Evolutionary conservation across 2,888 invertebrate species (phyloP).

Genomic region (Subacronicta megacephala): DNA sequence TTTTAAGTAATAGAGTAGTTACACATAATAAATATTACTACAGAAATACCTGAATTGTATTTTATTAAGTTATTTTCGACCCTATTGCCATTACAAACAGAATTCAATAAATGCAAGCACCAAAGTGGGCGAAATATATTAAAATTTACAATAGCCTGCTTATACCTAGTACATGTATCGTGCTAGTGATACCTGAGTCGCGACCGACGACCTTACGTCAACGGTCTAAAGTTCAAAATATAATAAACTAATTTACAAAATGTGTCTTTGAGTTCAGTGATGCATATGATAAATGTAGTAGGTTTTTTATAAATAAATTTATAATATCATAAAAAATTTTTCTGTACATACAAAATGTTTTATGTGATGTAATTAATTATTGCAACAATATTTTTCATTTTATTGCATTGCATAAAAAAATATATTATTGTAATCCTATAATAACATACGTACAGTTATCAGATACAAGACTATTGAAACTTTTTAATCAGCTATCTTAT

Average conservation of each 20-base stretch:
- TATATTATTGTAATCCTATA: background rate
- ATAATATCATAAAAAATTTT: background rate
- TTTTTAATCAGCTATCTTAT: background rate
- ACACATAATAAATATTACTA: no score
- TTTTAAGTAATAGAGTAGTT: no score
- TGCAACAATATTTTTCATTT: slow-evolving; percentile 2
- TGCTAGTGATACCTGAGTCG: slow-evolving; percentile 43
- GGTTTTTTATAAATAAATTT: slow-evolving; percentile 19
- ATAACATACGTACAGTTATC: slow-evolving; percentile 23
- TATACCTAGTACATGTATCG: slow-evolving; percentile 50
- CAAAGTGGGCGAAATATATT: slow-evolving; percentile 72
- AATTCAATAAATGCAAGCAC: slow-evolving; percentile 74
- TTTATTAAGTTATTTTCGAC: slow-evolving; percentile 13
- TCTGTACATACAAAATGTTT: background rate
- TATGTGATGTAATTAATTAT: background rate
- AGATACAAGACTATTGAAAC: slow-evolving; percentile 14
- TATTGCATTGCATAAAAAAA: slow-evolving; percentile 27
- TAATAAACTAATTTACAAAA: slow-evolving; percentile 43
- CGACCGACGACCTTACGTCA: slow-evolving; percentile 37
- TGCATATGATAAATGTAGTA: slow-evolving; percentile 42
- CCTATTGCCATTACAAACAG: slow-evolving; percentile 62
- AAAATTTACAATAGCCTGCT: slow-evolving; percentile 58
- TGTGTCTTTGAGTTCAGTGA: slow-evolving; percentile 23
- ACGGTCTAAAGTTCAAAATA: slow-evolving; percentile 31
- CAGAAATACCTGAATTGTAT: no score